Base-by-base conservation (phyloP, 2,797 vertebrate genomes). In the Pagetopsis macropterus region DNA sequence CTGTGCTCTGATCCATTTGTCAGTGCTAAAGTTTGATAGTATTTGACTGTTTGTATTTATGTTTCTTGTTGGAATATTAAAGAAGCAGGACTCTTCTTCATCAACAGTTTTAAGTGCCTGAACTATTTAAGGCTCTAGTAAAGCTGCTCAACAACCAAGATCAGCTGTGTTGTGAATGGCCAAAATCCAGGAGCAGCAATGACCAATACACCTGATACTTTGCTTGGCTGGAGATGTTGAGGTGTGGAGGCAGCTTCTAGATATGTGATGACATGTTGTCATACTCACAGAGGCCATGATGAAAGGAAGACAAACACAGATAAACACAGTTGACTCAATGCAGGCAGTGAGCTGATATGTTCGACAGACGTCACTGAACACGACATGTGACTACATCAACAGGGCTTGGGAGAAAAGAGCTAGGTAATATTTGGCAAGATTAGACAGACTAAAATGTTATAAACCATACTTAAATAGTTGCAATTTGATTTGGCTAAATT, bases 291-390 rank as follows among this genome's bases (percentile, higher is more conserved):
- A 75, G 70, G 75, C 54, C 23, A 17, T 31, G 65, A 83, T 45
- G 33, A 72, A 76, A 19, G 21, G 27, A 76, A 76, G 58, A 65
- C 40, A 41, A 27, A 33, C n/a, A 15, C 33, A 71, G 60, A 77
- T 70, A 58, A 64, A 78, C 43, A 59, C 58, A 44, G 21, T 41
- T 82, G 85, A 88, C 55, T 85, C 84, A 87, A 44, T 78, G 67
- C n/a, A 69, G 75, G 80, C 82, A 84, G 75, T 73, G 61, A 65
- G 54, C 48, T 62, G 1, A 37, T 37, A 37, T 37, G 33, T 37
- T 37, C 33, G 33, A 37, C 33, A 37, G 33, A 37, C 33, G 33
- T 37, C 33, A 37, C 8, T 37, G 6, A 37, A 37, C 33, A 37
- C 33, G 1, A 37, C 2, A 37, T 37, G 33, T 37, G 33, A 37